Conservation (phyloP, 2,888 invertebrate species). For the Drosophila phalerata region DNA sequence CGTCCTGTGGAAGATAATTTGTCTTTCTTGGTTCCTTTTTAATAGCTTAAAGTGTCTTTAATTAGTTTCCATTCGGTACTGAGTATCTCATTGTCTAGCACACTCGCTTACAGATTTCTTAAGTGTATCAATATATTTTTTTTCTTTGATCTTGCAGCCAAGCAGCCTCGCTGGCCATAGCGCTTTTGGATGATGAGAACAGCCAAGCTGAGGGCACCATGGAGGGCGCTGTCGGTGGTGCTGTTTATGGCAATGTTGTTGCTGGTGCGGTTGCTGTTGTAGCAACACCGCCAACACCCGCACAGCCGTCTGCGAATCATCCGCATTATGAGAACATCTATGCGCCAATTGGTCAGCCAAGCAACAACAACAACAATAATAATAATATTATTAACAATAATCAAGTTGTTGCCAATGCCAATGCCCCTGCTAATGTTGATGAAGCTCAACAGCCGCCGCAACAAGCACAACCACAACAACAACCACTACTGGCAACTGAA, state of each 20-base stretch:
- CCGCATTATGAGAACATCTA: constrained; percentile 87
- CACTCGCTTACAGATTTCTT: neutral
- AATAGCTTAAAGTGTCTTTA: too few species aligned
- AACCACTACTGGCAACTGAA: constrained; percentile 48
- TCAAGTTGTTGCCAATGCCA: constrained; percentile 73
- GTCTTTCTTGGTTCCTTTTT: too few species aligned
- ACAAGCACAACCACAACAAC: constrained; percentile 33
- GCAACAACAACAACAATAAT: constrained; percentile 48
- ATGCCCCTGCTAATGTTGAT: constrained; percentile 82
- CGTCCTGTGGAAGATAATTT: too few species aligned
- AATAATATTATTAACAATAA: constrained; percentile 49
- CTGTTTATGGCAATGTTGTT: constrained; percentile 68
- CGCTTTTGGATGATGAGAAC: constrained; percentile 86
- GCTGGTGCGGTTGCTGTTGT: constrained; percentile 31
- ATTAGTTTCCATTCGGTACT: neutral
- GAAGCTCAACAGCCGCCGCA: constrained; percentile 59
- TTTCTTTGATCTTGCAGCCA: constrained; percentile 54
- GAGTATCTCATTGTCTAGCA: neutral
- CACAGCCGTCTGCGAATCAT: constrained; percentile 78
- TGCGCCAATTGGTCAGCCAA: constrained; percentile 86
- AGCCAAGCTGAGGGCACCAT: constrained; percentile 87
- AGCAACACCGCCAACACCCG: constrained; percentile 50
- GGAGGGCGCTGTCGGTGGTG: constrained; percentile 87
- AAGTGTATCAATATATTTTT: neutral
- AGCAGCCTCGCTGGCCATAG: constrained; percentile 83